These are phyloP conservation scores for Stegastes partitus DNA, from an alignment of 2,113 vertebrate genomes.

Conservation along the genomic window DNA sequence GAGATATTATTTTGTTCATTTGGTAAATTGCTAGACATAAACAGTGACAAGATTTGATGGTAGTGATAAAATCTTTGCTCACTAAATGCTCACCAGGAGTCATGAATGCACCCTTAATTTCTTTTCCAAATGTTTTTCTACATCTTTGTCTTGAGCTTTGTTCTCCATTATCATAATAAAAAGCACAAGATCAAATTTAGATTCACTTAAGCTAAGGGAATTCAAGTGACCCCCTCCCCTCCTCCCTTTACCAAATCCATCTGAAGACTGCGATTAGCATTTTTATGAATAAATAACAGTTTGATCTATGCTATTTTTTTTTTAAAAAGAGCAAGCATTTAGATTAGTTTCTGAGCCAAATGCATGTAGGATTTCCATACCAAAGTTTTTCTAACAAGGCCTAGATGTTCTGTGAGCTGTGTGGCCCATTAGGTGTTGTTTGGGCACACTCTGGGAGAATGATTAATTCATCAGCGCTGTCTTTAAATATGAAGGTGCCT, in stretches of 20 bases:
- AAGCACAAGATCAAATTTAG: conserved; percentile 37
- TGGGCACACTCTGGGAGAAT: conserved; percentile 38
- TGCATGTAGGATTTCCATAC: neutral
- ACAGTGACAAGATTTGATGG: conserved; percentile 21
- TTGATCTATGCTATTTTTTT: neutral
- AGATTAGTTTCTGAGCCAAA: conserved; percentile 10
- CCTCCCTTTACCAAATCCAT: conserved; percentile 5
- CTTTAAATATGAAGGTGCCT: conserved; percentile 60
- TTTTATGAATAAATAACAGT: conserved; percentile 51
- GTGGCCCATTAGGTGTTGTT: conserved; percentile 46
- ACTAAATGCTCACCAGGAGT: conserved; percentile 7
- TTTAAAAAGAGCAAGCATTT: neutral
- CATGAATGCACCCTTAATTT: neutral
- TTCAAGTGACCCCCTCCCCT: conserved; percentile 8
- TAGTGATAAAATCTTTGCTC: conserved; percentile 12
- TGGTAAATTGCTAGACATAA: conserved; percentile 3
- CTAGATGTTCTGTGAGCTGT: conserved; percentile 34
- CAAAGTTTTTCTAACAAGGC: conserved; percentile 20
- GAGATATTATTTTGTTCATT: conserved; percentile 13
- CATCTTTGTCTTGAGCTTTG: conserved; percentile 27
- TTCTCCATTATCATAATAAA: conserved; percentile 32
- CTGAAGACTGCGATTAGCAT: conserved; percentile 26
- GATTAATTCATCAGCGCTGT: conserved; percentile 66
- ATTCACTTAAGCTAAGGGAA: conserved; percentile 28
- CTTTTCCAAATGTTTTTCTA: neutral